Evolutionary conservation across 2,113 vertebrate species (phyloP).

Genomic region (Nanorana parkeri): DNA sequence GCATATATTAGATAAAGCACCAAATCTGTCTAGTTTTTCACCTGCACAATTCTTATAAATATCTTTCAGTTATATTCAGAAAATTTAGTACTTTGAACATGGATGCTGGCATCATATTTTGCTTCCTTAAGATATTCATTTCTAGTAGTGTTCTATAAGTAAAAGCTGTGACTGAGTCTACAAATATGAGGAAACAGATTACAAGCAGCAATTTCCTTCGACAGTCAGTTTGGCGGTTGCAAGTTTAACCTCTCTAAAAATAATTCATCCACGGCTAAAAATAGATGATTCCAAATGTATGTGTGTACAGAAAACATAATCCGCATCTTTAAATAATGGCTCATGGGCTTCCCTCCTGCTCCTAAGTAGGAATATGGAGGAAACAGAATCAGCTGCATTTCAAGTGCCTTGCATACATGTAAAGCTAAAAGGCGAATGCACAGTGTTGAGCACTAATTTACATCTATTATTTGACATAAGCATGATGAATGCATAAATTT

Average conservation of each 20-base stretch:
- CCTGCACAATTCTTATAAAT: too few species aligned
- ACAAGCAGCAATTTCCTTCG: constrained; percentile 30
- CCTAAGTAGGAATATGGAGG: constrained; percentile 27
- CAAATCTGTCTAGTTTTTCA: too few species aligned
- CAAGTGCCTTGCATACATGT: constrained; percentile 30
- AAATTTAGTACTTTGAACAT: neutral
- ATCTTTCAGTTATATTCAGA: neutral
- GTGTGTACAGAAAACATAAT: constrained; percentile 38
- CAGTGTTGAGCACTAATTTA: neutral
- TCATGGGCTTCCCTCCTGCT: constrained; percentile 47
- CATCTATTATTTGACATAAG: neutral
- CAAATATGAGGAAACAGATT: constrained; percentile 11
- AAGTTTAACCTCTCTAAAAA: constrained; percentile 27
- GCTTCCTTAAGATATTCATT: neutral
- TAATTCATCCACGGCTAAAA: constrained; percentile 19
- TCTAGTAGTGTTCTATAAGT: neutral
- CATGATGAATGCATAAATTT: neutral
- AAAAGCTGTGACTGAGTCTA: constrained; percentile 12
- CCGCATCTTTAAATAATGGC: constrained; percentile 22
- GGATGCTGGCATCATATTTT: neutral
- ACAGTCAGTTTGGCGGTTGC: constrained; percentile 20
- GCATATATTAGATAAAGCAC: too few species aligned
- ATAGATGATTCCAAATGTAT: constrained; percentile 35
- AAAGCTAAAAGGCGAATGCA: neutral
- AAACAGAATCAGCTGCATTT: constrained; percentile 20